These are phyloP conservation scores for Zaprionus davidi DNA, from an alignment of 1,140 invertebrate genomes.

Conservation along the genomic window DNA sequence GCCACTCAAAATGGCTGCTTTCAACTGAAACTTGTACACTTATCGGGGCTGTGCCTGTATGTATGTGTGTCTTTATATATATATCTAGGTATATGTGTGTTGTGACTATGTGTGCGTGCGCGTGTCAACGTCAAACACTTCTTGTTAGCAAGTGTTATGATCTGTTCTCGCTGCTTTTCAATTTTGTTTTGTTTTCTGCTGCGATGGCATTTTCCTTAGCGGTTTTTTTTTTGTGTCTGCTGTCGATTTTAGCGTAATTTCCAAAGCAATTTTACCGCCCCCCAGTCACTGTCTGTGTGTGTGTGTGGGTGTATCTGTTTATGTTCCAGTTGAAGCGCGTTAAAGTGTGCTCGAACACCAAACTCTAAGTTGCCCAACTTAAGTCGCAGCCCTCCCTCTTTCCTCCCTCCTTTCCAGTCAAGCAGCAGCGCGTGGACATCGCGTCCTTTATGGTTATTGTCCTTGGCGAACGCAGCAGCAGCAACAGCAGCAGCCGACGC, in stretches of 20 bases:
- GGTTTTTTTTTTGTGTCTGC: slow-evolving; percentile 2
- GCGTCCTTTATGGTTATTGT: slow-evolving; percentile 52
- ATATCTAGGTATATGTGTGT: too few species aligned
- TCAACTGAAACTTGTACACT: slow-evolving; percentile 15
- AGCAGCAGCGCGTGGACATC: slow-evolving; percentile 26
- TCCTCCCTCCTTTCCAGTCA: slow-evolving; percentile 16
- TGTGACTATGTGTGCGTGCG: slow-evolving; percentile 8
- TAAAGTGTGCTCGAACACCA: slow-evolving; percentile 39
- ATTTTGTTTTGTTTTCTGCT: slow-evolving; percentile 57
- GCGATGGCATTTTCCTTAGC: slow-evolving; percentile 37
- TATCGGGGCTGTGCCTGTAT: slow-evolving; percentile 3
- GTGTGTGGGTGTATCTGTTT: slow-evolving; percentile 20
- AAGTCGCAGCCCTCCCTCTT: background rate
- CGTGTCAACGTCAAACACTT: slow-evolving; percentile 62
- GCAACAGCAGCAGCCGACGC: too few species aligned
- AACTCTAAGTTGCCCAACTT: background rate
- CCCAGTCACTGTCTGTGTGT: background rate
- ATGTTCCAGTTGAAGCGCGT: slow-evolving; percentile 48
- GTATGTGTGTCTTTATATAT: background rate
- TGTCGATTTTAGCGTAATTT: slow-evolving; percentile 48
- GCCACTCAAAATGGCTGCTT: slow-evolving; percentile 48
- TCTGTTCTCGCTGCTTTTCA: slow-evolving; percentile 53
- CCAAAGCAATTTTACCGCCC: slow-evolving; percentile 40
- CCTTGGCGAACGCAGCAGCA: background rate
- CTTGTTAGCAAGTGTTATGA: slow-evolving; percentile 63